Base-by-base conservation (phyloP, 2,888 invertebrate species). In the Dryocosmus kuriphilus region DNA sequence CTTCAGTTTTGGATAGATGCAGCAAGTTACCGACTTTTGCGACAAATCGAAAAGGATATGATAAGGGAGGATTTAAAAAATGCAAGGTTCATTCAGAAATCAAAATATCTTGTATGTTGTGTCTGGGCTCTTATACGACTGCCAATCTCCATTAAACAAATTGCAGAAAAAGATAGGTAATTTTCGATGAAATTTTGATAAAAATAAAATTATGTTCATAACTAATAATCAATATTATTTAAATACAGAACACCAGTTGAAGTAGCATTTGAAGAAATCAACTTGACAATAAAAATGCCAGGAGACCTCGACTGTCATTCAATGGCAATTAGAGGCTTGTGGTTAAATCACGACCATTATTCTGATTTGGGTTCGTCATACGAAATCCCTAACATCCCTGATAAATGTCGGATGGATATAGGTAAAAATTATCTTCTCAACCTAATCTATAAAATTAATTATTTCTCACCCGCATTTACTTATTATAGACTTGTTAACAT, bases 291-390 rank as follows among this genome's bases (percentile, higher is more conserved):
- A 0, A 93, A 92, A 74, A 91, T 95, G 75, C 95, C 95, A 0
- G 90, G 90, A 67, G 92, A 92, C n/a, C 92, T 94, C n/a, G 93
- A 93, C 60, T 93, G 93, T 0, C 91, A 92, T 2, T 91, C 92
- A 30, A 92, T 94, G 16, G 93, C 94, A 27, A 93, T 95, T 14
- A 91, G 95, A 30, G 94, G 93, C 0, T 92, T 94, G 0, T 92
- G 93, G 82, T 92, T 93, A 0, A 91, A 93, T 86, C 92, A 94
- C 75, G 95, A 95, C 81, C 93, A 95, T 82, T 92, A 94, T 55
- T 95, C 95, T 27, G 94, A 93, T 77, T 88, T 88, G 19, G 90
- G 91, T 71, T 80, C 79, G 1, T 90, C 92, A 4, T 92, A 87
- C 76, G 82, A 85, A n/a, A 87, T 90, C 46, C 92, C 92, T 2